Conservation (phyloP, 2,888 invertebrate species). For the Acleris laterana region DNA sequence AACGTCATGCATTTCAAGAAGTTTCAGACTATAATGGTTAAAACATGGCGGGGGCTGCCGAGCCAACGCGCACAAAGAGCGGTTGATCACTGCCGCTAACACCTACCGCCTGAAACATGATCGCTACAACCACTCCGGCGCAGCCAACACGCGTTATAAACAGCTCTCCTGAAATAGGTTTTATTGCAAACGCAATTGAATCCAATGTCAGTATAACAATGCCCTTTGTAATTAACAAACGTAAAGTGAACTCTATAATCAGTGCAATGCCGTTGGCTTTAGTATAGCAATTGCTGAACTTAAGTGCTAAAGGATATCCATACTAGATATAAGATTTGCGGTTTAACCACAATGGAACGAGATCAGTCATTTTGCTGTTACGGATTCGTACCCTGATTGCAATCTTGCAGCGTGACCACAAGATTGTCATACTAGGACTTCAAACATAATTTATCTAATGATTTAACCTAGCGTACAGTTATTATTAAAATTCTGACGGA, state of each 20-base stretch:
- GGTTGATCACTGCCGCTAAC: slow-evolving; percentile 64
- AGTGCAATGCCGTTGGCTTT: slow-evolving; percentile 51
- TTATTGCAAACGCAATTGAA: slow-evolving; percentile 52
- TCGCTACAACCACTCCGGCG: slow-evolving; percentile 66
- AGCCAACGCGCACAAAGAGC: slow-evolving; percentile 56
- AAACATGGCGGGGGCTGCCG: slow-evolving; percentile 37
- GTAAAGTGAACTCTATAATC: slow-evolving; percentile 57
- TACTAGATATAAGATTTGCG: slow-evolving; percentile 57
- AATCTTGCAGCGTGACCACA: slow-evolving; percentile 40
- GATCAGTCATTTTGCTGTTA: slow-evolving; percentile 45
- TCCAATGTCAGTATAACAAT: slow-evolving; percentile 71
- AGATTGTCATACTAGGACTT: slow-evolving; percentile 23
- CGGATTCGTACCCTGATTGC: slow-evolving; percentile 44
- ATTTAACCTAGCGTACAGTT: slow-evolving; percentile 13
- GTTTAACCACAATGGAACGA: slow-evolving; percentile 56
- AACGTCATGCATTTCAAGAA: slow-evolving; percentile 43
- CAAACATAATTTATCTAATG: slow-evolving; percentile 11
- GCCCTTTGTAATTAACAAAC: slow-evolving; percentile 57
- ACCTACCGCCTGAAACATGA: slow-evolving; percentile 69
- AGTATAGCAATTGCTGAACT: slow-evolving; percentile 49
- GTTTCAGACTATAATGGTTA: slow-evolving; percentile 44
- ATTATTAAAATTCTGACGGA: slow-evolving; percentile 6
- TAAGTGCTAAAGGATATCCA: slow-evolving; percentile 50
- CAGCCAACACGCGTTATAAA: slow-evolving; percentile 68
- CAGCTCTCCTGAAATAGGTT: slow-evolving; percentile 40